These are phyloP conservation scores for Lithophane socia DNA, from an alignment of 2,888 invertebrate genomes.

Conservation along the genomic window DNA sequence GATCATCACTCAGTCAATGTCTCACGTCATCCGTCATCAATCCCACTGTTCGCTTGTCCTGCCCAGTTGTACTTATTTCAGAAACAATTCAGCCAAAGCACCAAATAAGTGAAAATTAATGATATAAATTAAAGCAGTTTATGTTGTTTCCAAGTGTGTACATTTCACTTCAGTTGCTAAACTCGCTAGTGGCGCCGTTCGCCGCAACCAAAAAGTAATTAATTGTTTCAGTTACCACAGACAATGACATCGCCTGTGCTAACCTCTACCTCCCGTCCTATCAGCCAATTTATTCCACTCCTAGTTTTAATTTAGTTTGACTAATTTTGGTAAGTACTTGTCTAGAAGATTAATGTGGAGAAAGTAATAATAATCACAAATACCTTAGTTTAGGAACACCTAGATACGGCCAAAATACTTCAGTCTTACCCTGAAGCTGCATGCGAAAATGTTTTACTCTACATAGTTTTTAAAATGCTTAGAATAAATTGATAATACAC, in stretches of 20 bases:
- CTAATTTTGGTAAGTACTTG: not conserved
- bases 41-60: not conserved
- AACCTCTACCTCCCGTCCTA: conserved; percentile 61
- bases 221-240: conserved; percentile 73
- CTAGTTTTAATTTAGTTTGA: conserved; percentile 19
- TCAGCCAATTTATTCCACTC: conserved; percentile 8
- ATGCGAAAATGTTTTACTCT: not conserved
- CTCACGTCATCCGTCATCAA: not conserved
- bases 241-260: conserved; percentile 69
- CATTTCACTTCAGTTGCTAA: conserved; percentile 54
- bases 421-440: not conserved
- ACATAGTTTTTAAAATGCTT: not conserved
- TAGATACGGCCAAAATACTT: not conserved
- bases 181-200: conserved; percentile 45
- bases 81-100: not conserved
- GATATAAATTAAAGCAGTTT: conserved; percentile 18
- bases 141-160: conserved; percentile 24
- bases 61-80: not conserved
- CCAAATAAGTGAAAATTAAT: conserved; percentile 29
- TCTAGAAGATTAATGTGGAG: too few species aligned
- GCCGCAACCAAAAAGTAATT: conserved; percentile 71
- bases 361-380: not conserved
- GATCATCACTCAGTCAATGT: not conserved
- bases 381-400: not conserved
- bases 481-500: not conserved